phyloP scores from a whole-genome alignment of 2,113 vertebrate species.

The Tylochromis polylepis region DNA sequence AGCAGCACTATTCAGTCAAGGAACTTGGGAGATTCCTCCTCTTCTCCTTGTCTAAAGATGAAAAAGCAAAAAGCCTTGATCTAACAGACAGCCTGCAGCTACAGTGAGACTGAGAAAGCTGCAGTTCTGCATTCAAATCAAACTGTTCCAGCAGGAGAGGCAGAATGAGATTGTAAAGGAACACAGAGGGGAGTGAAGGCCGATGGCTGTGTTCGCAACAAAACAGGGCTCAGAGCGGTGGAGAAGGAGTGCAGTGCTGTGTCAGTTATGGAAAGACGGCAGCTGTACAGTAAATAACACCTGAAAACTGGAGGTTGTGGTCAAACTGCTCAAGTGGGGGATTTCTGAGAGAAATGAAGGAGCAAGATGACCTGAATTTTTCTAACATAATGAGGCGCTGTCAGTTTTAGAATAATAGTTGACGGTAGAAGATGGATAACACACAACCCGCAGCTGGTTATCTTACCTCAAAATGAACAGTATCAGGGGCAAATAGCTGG shows the following conservation, averaged over 20 bases:
- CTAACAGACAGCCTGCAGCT: slow-evolving; percentile 38
- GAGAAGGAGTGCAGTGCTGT: not conserved
- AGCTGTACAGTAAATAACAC: not conserved
- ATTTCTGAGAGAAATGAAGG: not conserved
- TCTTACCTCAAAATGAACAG: not conserved
- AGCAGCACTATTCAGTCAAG: slow-evolving; percentile 29
- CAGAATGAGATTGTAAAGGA: slow-evolving; percentile 40
- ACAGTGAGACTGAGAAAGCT: slow-evolving; percentile 18
- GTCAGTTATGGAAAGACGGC: not conserved
- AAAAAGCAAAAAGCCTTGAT: slow-evolving; percentile 51
- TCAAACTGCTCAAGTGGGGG: not conserved
- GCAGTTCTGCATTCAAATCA: slow-evolving; percentile 54
- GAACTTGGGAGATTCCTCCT: slow-evolving; percentile 21
- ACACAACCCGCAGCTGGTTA: not conserved
- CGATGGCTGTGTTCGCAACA: slow-evolving; percentile 24
- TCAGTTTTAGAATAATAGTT: not conserved
- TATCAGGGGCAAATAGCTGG: not conserved
- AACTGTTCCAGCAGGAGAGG: slow-evolving; percentile 34
- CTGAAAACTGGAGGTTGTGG: not conserved
- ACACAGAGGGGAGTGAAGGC: slow-evolving; percentile 10
- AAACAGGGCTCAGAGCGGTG: not conserved
- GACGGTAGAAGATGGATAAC: not conserved
- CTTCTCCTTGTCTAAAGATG: slow-evolving; percentile 37
- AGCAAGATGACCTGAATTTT: not conserved
- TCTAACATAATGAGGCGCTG: not conserved